Evolutionary conservation across 2,888 invertebrate species (phyloP), one percentile per base, ranked within the genome.

Genomic region (Tachystola acroxantha): DNA sequence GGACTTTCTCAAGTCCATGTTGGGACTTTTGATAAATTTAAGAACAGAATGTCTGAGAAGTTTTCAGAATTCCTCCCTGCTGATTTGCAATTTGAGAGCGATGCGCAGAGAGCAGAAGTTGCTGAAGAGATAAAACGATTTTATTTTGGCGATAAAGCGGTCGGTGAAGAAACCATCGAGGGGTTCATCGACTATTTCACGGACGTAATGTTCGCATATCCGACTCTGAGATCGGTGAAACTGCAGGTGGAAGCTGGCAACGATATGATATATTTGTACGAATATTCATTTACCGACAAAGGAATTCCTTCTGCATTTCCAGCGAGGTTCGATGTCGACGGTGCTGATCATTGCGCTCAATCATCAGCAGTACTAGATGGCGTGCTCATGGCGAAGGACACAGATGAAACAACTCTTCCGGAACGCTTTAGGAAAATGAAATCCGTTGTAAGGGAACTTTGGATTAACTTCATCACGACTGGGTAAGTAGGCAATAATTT

Each of bases 11-110:
- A 64, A 7, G 10, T 63, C 2, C 24, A 12, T 26, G 11, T 22
- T 1, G 13, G 45, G 0, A 10, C 10, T 2, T 74, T 69, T 36
- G 56, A 65, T 2, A 1, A 14, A 0, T 69, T 66, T 64, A 64
- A 57, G 35, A 6, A 45, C 3, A 45, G 19, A 36, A 75, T 79
- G 69, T 67, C 69, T 50, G 42, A 57, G n/a, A 64, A 59, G 0
- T 75, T 77, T 50, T 57, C 67, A 0, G 62, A 74, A 10, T 78
- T 71, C 35, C 25, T 79, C 10, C 74, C 78, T 1, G 49, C 41
- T 7, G 64, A 77, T 34, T 46, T 79, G 3, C 37, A 57, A 26
- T 69, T 69, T 44, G 35, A 47, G 3, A 52, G 22, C 31, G 40
- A 48, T 2, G 29, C 44, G 16, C 48, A 71, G 37, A 68, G 42